These are phyloP conservation scores for Littorina saxatilis DNA, from an alignment of 1,140 invertebrate species.

Conservation along the genomic window DNA sequence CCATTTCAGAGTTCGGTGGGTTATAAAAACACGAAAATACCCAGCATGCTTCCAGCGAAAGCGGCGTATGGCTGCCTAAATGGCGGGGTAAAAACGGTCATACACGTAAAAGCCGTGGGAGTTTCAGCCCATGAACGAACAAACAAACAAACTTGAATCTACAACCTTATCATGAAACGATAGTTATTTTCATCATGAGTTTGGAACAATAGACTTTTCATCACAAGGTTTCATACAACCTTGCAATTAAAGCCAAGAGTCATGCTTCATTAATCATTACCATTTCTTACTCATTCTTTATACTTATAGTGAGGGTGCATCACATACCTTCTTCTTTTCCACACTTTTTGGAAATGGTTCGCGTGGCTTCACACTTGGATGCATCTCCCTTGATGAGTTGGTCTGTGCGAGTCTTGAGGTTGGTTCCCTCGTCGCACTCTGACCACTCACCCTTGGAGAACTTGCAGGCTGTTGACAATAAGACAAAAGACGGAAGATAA, in stretches of 20 bases:
- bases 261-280: neutral
- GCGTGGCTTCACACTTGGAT: constrained; percentile 46
- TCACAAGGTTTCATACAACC: neutral
- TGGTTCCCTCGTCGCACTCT: constrained; percentile 50
- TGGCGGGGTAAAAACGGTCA: too few species aligned
- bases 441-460: constrained; percentile 58
- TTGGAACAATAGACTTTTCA: too few species aligned
- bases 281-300: neutral
- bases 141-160: too few species aligned
- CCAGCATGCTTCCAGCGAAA: too few species aligned
- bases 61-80: too few species aligned
- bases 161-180: too few species aligned
- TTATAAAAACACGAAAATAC: too few species aligned
- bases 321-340: constrained; percentile 32
- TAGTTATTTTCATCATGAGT: constrained; percentile 1
- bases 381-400: constrained; percentile 53
- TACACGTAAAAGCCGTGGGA: too few species aligned
- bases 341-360: constrained; percentile 57
- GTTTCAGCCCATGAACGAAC: too few species aligned
- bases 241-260: neutral
- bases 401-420: constrained; percentile 49
- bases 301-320: too few species aligned
- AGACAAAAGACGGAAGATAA: neutral
- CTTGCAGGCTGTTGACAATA: constrained; percentile 55
- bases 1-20: too few species aligned